These are phyloP conservation scores for Romanomermis culicivorax DNA, from an alignment of 2,888 invertebrate genomes.

Conservation along the genomic window DNA sequence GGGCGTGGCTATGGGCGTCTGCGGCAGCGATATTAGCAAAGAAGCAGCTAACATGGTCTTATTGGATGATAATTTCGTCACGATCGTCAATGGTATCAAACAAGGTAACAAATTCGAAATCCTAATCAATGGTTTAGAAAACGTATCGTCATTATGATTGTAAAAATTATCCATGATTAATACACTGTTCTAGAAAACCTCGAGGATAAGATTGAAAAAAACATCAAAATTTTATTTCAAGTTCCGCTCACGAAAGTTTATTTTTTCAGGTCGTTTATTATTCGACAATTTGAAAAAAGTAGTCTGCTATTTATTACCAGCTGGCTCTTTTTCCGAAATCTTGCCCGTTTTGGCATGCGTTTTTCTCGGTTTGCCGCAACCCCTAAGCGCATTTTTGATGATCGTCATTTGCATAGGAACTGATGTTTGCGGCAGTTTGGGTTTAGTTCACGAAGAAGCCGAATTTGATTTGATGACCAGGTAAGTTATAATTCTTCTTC, in stretches of 20 bases:
- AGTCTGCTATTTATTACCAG: slow-evolving; percentile 1
- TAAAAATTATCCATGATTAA: too few species aligned
- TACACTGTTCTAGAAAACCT: too few species aligned
- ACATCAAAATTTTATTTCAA: too few species aligned
- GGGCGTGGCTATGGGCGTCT: slow-evolving; percentile 3
- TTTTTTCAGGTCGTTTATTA: background rate
- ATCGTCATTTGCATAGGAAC: slow-evolving; percentile 1
- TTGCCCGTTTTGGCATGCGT: slow-evolving; percentile 3
- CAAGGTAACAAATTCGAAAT: background rate
- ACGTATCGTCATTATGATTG: too few species aligned
- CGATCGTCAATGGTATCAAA: slow-evolving; percentile 1
- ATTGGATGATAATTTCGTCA: slow-evolving; percentile 3
- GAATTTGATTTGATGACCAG: background rate
- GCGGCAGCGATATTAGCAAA: slow-evolving; percentile 6
- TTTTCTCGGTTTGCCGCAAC: slow-evolving; percentile 1
- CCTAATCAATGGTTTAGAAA: background rate
- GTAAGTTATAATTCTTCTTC: too few species aligned
- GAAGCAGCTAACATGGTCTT: slow-evolving; percentile 5
- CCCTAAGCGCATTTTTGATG: slow-evolving; percentile 1
- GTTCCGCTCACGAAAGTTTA: too few species aligned
- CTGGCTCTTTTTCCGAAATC: slow-evolving; percentile 1
- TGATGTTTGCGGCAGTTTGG: slow-evolving; percentile 3
- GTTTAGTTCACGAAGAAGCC: slow-evolving; percentile 3
- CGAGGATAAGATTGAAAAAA: too few species aligned
- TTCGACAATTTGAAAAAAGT: background rate